phyloP scores from a whole-genome alignment of 2,797 vertebrate genomes.

The Cirrhinus mrigala region DNA sequence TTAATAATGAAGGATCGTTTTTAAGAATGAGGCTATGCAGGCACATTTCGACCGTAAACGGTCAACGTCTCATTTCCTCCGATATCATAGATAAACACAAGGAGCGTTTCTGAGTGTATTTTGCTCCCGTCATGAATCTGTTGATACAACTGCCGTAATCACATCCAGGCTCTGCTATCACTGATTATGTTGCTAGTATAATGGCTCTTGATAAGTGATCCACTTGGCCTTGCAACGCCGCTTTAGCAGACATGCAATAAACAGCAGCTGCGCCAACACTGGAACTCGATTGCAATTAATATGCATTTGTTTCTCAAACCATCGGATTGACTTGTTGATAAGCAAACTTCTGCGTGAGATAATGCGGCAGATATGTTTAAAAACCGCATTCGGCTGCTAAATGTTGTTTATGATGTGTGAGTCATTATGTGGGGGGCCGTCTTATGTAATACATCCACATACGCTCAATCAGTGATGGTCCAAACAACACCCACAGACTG shows the following conservation, averaged over 20 bases:
- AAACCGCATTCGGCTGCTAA: background rate
- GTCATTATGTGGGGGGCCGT: conserved; percentile 4
- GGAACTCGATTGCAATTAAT: background rate
- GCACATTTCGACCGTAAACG: background rate
- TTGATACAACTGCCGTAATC: background rate
- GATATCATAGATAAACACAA: background rate
- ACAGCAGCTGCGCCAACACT: conserved; percentile 26
- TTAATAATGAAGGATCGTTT: background rate
- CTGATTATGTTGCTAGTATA: conserved; percentile 26
- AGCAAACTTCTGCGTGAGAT: background rate
- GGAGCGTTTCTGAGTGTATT: background rate
- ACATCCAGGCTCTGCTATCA: background rate
- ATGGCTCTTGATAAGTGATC: conserved; percentile 41
- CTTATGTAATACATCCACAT: conserved; percentile 32
- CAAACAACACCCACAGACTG: conserved; percentile 15
- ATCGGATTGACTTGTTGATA: conserved; percentile 6
- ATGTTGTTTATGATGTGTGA: conserved; percentile 21
- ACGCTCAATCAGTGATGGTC: background rate
- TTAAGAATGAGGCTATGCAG: background rate
- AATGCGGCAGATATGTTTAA: background rate
- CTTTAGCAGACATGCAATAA: conserved; percentile 26
- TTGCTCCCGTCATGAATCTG: background rate
- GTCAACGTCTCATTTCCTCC: background rate
- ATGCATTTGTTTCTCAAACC: background rate
- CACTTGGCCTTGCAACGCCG: conserved; percentile 5